Evolutionary conservation across 2,797 vertebrate genomes (phyloP).

Genomic region (Phoxinus dragarum): DNA sequence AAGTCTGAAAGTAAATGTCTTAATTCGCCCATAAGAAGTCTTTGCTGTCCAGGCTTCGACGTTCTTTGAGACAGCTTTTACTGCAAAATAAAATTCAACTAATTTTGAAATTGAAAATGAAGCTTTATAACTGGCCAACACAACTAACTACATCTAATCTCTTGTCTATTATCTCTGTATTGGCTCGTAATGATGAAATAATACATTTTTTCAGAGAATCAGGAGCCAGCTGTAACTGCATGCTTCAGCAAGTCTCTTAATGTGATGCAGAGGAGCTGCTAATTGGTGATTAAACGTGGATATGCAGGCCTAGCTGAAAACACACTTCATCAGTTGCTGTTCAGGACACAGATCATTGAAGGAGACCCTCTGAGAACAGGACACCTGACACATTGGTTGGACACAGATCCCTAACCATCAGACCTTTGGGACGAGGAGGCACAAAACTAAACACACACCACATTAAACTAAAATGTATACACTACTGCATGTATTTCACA

Average conservation of each 20-base stretch:
- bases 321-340: slow-evolving; percentile 68
- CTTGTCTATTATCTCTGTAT: slow-evolving; percentile 32
- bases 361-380: not conserved
- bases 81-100: not conserved
- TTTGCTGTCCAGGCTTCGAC: not conserved
- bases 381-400: not conserved
- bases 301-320: slow-evolving; percentile 68
- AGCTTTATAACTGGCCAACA: not conserved
- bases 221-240: slow-evolving; percentile 39
- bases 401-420: slow-evolving; percentile 11
- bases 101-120: not conserved
- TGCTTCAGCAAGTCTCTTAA: slow-evolving; percentile 63
- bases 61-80: slow-evolving; percentile 4
- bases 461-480: not conserved
- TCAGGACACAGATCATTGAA: slow-evolving; percentile 70
- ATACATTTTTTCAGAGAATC: slow-evolving; percentile 60
- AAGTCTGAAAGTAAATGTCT: not conserved
- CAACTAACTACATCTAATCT: slow-evolving; percentile 23
- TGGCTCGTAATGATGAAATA: slow-evolving; percentile 18
- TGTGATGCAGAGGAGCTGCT: slow-evolving; percentile 64
- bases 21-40: not conserved
- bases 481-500: not conserved
- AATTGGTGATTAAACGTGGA: slow-evolving; percentile 76
- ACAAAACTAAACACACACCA: not conserved
- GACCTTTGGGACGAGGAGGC: not conserved